Conservation (phyloP, 2,113 vertebrate genomes). For the Lampris incognitus region DNA sequence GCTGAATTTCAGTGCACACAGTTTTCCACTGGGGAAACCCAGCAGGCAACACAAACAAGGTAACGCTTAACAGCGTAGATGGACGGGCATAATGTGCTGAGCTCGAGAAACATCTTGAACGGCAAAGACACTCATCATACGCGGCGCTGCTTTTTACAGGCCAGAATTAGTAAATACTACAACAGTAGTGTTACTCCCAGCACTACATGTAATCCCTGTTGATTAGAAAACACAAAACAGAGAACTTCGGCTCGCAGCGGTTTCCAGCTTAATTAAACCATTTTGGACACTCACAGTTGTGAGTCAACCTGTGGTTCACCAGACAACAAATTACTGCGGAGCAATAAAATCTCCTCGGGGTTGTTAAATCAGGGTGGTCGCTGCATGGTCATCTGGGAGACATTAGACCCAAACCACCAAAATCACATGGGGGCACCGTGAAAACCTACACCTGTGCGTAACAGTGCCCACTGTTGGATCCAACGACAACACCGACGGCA, state of each 20-base stretch:
- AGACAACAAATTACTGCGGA: slow-evolving; percentile 79
- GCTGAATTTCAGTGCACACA: background rate
- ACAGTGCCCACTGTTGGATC: background rate
- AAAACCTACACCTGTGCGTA: slow-evolving; percentile 10
- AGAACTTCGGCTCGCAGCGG: background rate
- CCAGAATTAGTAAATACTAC: too few species aligned
- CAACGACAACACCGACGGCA: slow-evolving; percentile 31
- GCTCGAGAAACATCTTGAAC: background rate
- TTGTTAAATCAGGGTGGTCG: slow-evolving; percentile 50
- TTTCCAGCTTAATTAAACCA: slow-evolving; percentile 40
- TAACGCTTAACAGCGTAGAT: background rate
- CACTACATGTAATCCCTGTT: background rate
- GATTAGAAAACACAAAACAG: background rate
- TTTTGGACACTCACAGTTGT: slow-evolving; percentile 62
- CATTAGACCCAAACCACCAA: slow-evolving; percentile 71
- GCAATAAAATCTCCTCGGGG: slow-evolving; percentile 73
- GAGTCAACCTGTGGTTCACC: slow-evolving; percentile 74
- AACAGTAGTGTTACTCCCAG: too few species aligned
- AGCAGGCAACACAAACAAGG: background rate
- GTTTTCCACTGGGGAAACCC: background rate
- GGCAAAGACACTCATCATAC: background rate
- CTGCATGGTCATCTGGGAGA: slow-evolving; percentile 76
- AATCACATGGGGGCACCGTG: slow-evolving; percentile 52
- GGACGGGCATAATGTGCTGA: background rate
- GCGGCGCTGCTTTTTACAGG: too few species aligned